phyloP scores from a whole-genome alignment of 2,888 invertebrate species.

The Mactromeris polynyma region DNA sequence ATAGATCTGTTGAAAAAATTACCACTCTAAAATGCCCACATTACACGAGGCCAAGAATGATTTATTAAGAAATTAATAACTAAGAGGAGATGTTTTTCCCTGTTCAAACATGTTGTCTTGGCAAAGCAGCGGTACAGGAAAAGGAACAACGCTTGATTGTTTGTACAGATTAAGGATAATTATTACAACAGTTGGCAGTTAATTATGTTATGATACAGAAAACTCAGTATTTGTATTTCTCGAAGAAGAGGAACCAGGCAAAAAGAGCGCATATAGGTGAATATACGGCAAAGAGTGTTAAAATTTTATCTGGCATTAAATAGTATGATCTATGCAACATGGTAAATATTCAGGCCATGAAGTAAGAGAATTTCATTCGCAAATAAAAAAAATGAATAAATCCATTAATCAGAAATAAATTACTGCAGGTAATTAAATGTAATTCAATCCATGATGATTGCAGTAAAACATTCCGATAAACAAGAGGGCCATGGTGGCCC shows the following conservation, averaged over 20 bases:
- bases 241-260: neutral
- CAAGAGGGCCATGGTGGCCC: too few species aligned
- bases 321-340: too few species aligned
- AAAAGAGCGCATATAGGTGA: neutral
- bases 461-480: too few species aligned
- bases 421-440: too few species aligned
- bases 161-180: neutral
- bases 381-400: too few species aligned
- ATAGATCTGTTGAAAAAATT: neutral
- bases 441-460: too few species aligned
- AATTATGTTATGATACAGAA: conserved; percentile 4
- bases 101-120: neutral
- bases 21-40: too few species aligned
- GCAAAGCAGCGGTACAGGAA: neutral
- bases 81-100: neutral
- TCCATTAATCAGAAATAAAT: too few species aligned
- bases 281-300: neutral
- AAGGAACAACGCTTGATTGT: neutral
- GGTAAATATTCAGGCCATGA: too few species aligned
- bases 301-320: too few species aligned
- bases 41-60: neutral
- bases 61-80: neutral
- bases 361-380: too few species aligned
- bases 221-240: neutral
- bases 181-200: neutral